phyloP scores from a whole-genome alignment of 2,113 vertebrate genomes.

The Pseudorasbora parva region DNA sequence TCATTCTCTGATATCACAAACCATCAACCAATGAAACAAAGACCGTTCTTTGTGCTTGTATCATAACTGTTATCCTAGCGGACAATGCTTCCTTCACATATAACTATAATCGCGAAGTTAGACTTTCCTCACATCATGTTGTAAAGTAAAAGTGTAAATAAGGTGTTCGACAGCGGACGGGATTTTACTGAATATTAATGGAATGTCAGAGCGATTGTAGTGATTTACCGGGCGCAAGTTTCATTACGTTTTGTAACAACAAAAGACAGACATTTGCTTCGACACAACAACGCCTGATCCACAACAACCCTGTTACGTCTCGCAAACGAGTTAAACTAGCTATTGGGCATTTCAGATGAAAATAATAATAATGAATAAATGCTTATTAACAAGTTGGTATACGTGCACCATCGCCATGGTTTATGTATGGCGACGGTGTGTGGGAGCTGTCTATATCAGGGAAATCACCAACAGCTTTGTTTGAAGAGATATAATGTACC shows the following conservation, averaged over 20 bases:
- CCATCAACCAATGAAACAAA: constrained; percentile 26
- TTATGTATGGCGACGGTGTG: neutral
- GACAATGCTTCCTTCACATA: neutral
- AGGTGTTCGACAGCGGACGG: neutral
- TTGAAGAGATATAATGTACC: neutral
- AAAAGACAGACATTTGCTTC: constrained; percentile 22
- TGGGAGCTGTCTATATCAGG: neutral
- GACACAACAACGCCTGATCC: neutral
- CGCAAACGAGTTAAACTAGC: neutral
- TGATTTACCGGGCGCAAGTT: constrained; percentile 6
- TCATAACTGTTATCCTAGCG: constrained; percentile 3
- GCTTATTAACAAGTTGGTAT: constrained; percentile 20
- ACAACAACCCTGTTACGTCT: neutral
- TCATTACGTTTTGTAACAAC: constrained; percentile 3
- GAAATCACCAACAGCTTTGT: constrained; percentile 10
- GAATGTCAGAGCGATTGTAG: constrained; percentile 16
- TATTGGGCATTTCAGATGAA: neutral
- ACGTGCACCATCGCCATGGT: constrained; percentile 6
- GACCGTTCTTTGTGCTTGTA: constrained; percentile 39
- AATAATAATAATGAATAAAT: neutral
- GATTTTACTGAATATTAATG: constrained; percentile 32
- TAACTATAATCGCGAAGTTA: neutral
- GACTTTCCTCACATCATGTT: neutral
- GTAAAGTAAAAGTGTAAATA: neutral
- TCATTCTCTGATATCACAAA: neutral